Evolutionary conservation across 1,140 invertebrate genomes (phyloP), one percentile per base, ranked within the genome.

Genomic region (Macrotrachela quadricornifera): DNA sequence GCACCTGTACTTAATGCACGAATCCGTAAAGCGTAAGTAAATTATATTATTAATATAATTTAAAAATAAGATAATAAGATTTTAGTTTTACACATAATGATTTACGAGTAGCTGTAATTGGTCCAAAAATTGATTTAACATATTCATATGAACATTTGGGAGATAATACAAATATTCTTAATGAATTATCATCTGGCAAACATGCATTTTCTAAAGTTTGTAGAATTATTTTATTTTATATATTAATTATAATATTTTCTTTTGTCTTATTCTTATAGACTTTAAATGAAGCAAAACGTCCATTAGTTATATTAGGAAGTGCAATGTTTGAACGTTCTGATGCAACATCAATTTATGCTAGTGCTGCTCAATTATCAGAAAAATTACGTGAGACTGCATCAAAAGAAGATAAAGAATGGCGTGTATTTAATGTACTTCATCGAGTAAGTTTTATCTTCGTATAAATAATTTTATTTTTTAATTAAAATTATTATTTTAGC

Each of bases 1-100:
- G 91, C 94, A n/a, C 88, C 94, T 10, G 68, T 97, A 10, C 73
- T 97, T 14, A 99, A 99, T 73, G 82, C 91, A 0, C 77, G 92
- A 59, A 79, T 97, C 55, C 79, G 92, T 38, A 97, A 97, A 73
- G 2, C 21, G 21, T 30, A 30, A 30, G 21, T 30, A 4, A 30
- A 4, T 30, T 30, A 2, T 4, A 30, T 30, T 4, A 4, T 30
- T 30, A 30, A 4, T 30, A 30, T 4, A 30, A 30, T 30, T 30
- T 30, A 30, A 30, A 4, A 30, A 30, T 30, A 30, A 30, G 8
- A 30, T 30, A 2, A 30, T 4, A 30, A 4, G 8, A 4, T 30
- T 30, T 30, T 8, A 72, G 70, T 30, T 74, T 69, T 65, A 60
- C 74, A 30, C 64, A 73, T 58, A 71, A 70, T 61, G 71, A 75